A percentile compares a stretch with the other conserved stretches of the same genome.
These are phyloP conservation scores for Mus caroli DNA, from an alignment of 2,797 vertebrate species.

Conservation along the genomic window DNA sequence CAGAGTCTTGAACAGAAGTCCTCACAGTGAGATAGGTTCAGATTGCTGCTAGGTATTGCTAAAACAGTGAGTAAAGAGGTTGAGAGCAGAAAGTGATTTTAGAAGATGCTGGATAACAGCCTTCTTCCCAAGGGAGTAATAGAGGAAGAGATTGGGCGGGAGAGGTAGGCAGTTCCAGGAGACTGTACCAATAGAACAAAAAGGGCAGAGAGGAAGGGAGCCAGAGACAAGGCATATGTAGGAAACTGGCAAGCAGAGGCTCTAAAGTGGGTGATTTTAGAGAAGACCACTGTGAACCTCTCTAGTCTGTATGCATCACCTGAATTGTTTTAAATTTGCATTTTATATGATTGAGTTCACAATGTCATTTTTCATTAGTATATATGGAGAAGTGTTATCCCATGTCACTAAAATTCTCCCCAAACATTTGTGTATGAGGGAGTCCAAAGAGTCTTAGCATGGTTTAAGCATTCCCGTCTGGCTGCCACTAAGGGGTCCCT, in stretches of 20 bases:
- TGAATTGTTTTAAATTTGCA: background rate
- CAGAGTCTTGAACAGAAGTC: background rate
- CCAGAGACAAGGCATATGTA: no score
- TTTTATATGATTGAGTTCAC: background rate
- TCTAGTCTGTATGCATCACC: background rate
- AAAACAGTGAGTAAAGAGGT: background rate
- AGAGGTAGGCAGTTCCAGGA: background rate
- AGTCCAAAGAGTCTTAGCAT: background rate
- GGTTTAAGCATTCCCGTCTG: accelerated
- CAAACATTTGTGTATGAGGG: background rate
- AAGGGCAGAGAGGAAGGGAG: background rate
- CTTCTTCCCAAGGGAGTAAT: background rate
- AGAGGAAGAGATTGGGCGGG: accelerated
- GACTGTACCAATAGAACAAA: background rate
- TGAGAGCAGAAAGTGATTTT: background rate
- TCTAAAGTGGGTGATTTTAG: background rate
- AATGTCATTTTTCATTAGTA: background rate
- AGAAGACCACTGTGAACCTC: background rate
- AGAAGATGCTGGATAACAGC: no score
- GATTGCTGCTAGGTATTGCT: no score
- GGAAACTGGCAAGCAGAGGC: background rate
- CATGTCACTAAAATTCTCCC: background rate
- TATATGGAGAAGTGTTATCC: background rate
- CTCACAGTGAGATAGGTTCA: accelerated
- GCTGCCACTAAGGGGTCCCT: no score